These are phyloP conservation scores for Nomada ruficornis DNA, from an alignment of 2,888 invertebrate genomes.

Conservation along the genomic window DNA sequence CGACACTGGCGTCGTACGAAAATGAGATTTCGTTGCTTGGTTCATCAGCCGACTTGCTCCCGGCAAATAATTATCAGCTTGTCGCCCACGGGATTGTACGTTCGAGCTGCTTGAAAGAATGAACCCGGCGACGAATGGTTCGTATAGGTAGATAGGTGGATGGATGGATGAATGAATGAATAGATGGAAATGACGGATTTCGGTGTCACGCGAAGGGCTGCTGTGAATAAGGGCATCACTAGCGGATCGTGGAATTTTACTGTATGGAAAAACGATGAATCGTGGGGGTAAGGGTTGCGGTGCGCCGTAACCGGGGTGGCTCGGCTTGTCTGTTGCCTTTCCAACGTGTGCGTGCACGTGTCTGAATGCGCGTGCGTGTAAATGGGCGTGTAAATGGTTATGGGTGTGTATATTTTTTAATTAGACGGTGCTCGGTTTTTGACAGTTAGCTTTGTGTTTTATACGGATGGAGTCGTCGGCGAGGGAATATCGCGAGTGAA, in stretches of 20 bases:
- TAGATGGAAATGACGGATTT: conserved; percentile 40
- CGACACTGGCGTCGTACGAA: conserved; percentile 64
- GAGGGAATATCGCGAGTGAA: too few species aligned
- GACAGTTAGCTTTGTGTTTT: too few species aligned
- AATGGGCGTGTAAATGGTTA: too few species aligned
- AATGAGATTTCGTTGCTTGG: conserved; percentile 77
- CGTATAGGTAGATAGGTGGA: conserved; percentile 11
- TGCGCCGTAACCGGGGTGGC: conserved; percentile 12
- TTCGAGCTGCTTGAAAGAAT: conserved; percentile 44
- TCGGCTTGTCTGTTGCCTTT: neutral
- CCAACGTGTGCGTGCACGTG: neutral
- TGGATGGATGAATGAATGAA: conserved; percentile 7
- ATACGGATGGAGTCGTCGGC: too few species aligned
- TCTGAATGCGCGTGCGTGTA: too few species aligned
- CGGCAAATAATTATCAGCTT: conserved; percentile 77
- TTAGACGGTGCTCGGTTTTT: too few species aligned
- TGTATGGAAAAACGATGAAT: conserved; percentile 28
- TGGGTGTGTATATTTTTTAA: too few species aligned
- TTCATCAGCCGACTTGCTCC: conserved; percentile 67
- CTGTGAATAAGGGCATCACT: neutral
- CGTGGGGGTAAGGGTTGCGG: neutral
- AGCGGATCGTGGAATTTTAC: conserved; percentile 13
- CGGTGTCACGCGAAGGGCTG: neutral
- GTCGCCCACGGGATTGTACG: conserved; percentile 50
- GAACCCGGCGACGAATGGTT: conserved; percentile 12